Base-by-base conservation (phyloP, 2,888 invertebrate genomes). In the Polyommatus iphigenia region DNA sequence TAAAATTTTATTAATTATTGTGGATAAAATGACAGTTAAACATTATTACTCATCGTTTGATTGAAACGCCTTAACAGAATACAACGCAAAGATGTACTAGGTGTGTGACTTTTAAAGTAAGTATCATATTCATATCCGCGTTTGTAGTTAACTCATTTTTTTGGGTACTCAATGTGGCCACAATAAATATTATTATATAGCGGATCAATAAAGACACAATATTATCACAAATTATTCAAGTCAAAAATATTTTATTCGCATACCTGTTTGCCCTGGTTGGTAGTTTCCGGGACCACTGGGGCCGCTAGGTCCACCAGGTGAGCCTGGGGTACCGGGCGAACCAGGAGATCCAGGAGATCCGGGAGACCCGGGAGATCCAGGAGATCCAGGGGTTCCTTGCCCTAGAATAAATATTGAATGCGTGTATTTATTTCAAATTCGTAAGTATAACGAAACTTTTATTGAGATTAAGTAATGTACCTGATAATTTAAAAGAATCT, bases 251-350 rank as follows among this genome's bases (percentile, higher is more conserved):
- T 41, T 36, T 41, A 13, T 41, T 41, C 5, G 29, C 10, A 82
- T 76, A 78, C 84, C 84, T 62, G 83, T 83, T 15, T 82, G 76
- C 18, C 81, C 80, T 50, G 79, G 76, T 81, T 79, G 77, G 77
- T 41, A 79, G 77, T 50, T 81, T 7, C 85, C 84, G n/a, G 82
- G 82, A 0, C 80, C 80, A 20, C 83, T 83, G n/a, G 83, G 83
- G 7, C 81, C 81, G 7, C 85, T 84, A 15, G 50, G 50, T 15
- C 50, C 50, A 50, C 50, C 50, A 15, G 50, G 4, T 5, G 72
- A 76, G 7, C 81, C 81, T 10, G 81, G 78, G 13, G 73, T 81
- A 10, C 82, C 83, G 15, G 82, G 81, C 62, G 80, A 83, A 15
- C 29, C 29, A 29, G 29, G 29, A 29, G 29, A 2, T 29, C 29